Conservation (phyloP, 2,888 invertebrate species). For the Cephonodes hylas region DNA sequence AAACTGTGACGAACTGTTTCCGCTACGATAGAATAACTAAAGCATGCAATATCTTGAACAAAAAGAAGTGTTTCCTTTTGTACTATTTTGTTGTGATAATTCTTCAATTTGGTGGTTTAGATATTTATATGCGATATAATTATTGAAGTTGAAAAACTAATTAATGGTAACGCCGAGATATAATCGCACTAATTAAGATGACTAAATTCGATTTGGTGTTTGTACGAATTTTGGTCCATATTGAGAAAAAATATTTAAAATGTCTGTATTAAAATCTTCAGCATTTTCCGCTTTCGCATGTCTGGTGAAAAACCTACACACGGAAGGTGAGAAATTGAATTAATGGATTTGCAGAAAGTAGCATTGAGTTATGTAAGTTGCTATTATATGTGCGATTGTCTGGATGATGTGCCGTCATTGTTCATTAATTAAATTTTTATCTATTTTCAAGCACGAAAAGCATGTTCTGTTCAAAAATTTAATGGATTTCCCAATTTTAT, state of each 20-base stretch:
- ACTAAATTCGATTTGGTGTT: too few species aligned
- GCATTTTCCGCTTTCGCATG: neutral
- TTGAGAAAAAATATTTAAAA: too few species aligned
- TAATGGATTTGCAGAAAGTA: conserved; percentile 5
- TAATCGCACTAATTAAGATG: too few species aligned
- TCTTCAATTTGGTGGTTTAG: too few species aligned
- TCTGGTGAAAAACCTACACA: neutral
- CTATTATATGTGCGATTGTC: neutral
- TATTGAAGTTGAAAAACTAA: too few species aligned
- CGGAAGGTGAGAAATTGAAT: neutral
- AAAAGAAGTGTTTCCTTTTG: neutral
- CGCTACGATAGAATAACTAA: neutral
- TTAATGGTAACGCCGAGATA: too few species aligned
- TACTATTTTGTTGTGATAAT: too few species aligned
- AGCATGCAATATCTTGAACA: neutral
- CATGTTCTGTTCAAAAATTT: too few species aligned
- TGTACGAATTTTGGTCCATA: too few species aligned
- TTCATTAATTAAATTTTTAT: neutral
- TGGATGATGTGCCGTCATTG: neutral
- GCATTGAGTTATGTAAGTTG: neutral
- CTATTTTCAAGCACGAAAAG: too few species aligned
- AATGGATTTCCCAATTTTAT: too few species aligned
- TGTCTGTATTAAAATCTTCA: neutral
- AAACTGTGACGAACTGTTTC: neutral
- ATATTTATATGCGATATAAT: too few species aligned